Conservation (phyloP, 1,140 invertebrate genomes). For the Drosophila albomicans region DNA sequence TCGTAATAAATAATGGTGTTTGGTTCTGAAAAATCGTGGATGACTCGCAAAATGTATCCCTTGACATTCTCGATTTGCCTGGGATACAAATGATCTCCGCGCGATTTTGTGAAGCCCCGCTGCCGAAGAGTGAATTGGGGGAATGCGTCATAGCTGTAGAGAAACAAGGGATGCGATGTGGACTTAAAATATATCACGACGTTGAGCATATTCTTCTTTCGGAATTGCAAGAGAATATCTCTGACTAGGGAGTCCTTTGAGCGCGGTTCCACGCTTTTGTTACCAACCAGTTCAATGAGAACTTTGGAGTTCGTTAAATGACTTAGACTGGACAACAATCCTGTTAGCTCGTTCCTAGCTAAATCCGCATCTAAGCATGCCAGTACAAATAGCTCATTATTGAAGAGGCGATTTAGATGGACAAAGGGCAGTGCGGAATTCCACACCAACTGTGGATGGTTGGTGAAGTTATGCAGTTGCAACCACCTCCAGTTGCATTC, state of each 20-base stretch:
- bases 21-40: conserved; percentile 58
- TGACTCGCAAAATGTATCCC: conserved; percentile 32
- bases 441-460: conserved; percentile 59
- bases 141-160: conserved; percentile 57
- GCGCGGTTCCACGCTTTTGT: background rate
- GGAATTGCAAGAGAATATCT: conserved; percentile 36
- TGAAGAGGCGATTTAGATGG: conserved; percentile 23
- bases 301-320: conserved; percentile 16
- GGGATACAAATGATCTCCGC: conserved; percentile 18
- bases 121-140: conserved; percentile 40
- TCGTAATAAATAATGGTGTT: conserved; percentile 37
- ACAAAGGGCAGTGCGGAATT: background rate
- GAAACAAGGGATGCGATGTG: background rate
- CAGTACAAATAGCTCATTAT: conserved; percentile 47
- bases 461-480: conserved; percentile 14
- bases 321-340: conserved; percentile 27
- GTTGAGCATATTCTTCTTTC: conserved; percentile 42
- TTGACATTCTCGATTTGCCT: conserved; percentile 37
- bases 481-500: conserved; percentile 43
- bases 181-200: conserved; percentile 44
- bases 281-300: conserved; percentile 45
- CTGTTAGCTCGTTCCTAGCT: background rate
- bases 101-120: background rate
- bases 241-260: conserved; percentile 23
- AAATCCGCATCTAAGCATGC: conserved; percentile 37